Evolutionary conservation across 1,140 invertebrate species (phyloP).

Genomic region (Drosophila biarmipes): DNA sequence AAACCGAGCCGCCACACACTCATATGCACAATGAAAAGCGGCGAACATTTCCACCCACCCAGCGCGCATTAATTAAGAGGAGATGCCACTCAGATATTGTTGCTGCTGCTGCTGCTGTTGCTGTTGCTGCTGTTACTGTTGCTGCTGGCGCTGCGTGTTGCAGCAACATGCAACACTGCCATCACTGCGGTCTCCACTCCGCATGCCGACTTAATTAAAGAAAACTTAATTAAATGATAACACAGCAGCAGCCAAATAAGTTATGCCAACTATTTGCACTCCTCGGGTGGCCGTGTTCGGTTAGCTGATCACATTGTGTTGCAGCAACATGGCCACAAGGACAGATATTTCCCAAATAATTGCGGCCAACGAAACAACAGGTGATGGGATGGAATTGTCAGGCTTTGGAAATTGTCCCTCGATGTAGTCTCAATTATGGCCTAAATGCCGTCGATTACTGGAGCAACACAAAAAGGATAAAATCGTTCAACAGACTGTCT

Average conservation of each 20-base stretch:
- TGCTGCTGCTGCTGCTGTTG: conserved; percentile 16
- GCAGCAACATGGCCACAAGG: conserved; percentile 30
- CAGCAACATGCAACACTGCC: conserved; percentile 54
- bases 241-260: conserved; percentile 67
- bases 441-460: conserved; percentile 31
- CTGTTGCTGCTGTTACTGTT: conserved; percentile 17
- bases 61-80: conserved; percentile 67
- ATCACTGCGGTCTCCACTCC: conserved; percentile 45
- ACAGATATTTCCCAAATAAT: conserved; percentile 41
- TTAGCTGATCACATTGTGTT: conserved; percentile 31
- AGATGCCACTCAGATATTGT: conserved; percentile 52
- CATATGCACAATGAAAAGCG: background rate
- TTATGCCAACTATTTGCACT: conserved; percentile 64
- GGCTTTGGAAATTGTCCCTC: conserved; percentile 11
- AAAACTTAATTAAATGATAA: conserved; percentile 83
- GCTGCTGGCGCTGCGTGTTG: conserved; percentile 46
- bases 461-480: conserved; percentile 1
- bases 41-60: background rate
- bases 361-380: conserved; percentile 23
- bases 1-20: conserved; percentile 19
- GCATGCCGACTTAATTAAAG: conserved; percentile 76
- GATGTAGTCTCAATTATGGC: conserved; percentile 28
- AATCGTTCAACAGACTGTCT: background rate
- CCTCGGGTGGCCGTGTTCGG: conserved; percentile 20
- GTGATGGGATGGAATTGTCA: conserved; percentile 4